Base-by-base conservation (phyloP, 2,888 invertebrate genomes). In the Drosophila leonis region DNA sequence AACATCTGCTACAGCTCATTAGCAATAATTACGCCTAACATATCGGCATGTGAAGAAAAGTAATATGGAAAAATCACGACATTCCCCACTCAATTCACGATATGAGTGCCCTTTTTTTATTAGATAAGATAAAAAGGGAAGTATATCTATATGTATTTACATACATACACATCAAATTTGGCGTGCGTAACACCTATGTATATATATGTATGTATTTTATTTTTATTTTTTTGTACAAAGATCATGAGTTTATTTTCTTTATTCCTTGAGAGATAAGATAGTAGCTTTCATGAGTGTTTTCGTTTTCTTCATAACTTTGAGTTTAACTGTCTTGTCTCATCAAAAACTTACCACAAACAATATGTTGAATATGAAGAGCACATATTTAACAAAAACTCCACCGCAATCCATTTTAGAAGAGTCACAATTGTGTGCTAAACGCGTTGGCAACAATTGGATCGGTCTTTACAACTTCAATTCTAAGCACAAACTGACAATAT, bases 331-430 rank as follows among this genome's bases (percentile, higher is more conserved):
- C 27, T 54, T 39, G 18, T 18, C 27, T 54, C n/a, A 8, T n/a
- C 18, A 1, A 18, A 52, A 27, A 10, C 96, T 96, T 93, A 96
- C 96, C 94, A 96, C 96, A 92, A 96, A 96, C 67, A 96, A 89
- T 90, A 96, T 93, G 92, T 97, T 97, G 93, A 97, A 96, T 93
- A 96, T 94, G 93, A 97, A 97, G 75, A 97, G 95, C 88, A 97
- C 94, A 94, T 96, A 97, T 94, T 97, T 97, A 91, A 96, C 95
- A 93, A 96, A 95, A 92, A 95, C 95, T 93, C 95, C 95, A 91
- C 96, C 96, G 93, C 95, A 95, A 94, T 95, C 95, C 95, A 95
- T 95, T 91, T 93, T 94, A 12, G 92, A 55, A 46, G 15, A 35
- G 39, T 8, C 20, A 6, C 5, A 18, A 33, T 33, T 12, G 6